Conservation (phyloP, 2,113 vertebrate genomes). For the Syrrhaptes paradoxus region DNA sequence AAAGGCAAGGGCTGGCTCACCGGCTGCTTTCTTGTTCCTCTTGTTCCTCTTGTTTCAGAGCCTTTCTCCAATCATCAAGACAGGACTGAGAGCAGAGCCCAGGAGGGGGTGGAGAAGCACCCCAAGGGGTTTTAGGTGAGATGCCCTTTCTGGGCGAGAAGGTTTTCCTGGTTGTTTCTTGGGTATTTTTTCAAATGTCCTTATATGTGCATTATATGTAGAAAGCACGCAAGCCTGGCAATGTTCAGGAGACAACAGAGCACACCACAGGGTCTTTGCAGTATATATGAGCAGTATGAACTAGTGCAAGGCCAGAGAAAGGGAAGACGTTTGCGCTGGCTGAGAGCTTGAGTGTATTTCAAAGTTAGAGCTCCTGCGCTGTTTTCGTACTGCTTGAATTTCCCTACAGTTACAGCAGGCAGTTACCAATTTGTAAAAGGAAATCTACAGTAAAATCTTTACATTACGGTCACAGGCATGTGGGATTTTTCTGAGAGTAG, state of each 20-base stretch:
- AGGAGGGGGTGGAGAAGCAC: neutral
- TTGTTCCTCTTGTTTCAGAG: neutral
- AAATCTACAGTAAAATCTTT: neutral
- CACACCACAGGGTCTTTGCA: no score
- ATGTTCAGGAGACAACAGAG: neutral
- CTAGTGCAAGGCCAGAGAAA: neutral
- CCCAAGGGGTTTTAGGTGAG: neutral
- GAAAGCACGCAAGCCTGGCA: neutral
- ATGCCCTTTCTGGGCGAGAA: accelerated
- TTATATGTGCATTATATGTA: neutral
- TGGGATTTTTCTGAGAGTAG: neutral
- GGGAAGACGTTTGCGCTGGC: neutral
- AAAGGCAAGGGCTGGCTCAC: neutral
- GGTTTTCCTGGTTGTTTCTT: neutral
- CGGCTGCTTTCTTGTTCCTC: no score
- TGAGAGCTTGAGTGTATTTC: neutral
- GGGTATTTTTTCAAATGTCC: neutral
- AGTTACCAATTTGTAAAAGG: neutral
- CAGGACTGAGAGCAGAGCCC: neutral
- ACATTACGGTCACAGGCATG: neutral
- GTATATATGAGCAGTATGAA: neutral
- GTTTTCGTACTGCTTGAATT: neutral
- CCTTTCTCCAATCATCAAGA: neutral
- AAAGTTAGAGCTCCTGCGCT: neutral
- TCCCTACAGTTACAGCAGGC: neutral